Percentiles rank a stretch among this genome's conserved stretches.
Conservation (phyloP, 2,888 invertebrate genomes). For the Tipula lateralis region DNA sequence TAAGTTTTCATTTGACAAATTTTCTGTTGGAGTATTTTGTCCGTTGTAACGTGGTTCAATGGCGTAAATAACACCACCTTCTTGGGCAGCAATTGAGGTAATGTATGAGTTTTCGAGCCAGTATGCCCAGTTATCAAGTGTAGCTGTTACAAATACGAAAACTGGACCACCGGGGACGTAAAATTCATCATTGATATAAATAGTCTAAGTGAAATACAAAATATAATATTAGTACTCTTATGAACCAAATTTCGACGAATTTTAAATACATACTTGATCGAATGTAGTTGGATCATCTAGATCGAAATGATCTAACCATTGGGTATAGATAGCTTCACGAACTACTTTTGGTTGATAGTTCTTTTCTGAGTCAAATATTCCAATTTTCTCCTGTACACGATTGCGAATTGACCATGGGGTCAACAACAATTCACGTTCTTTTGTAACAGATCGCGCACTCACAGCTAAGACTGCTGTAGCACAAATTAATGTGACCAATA, state of each 20-base stretch:
- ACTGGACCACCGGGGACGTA: background rate
- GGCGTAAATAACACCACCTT: background rate
- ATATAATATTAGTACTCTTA: background rate
- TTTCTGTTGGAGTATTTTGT: background rate
- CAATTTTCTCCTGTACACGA: background rate
- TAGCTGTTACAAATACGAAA: background rate
- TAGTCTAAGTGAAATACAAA: background rate
- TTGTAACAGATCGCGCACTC: background rate
- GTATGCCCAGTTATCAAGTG: background rate
- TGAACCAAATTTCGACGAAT: background rate
- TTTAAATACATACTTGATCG: background rate
- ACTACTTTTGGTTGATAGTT: background rate
- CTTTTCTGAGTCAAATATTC: background rate
- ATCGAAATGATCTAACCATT: constrained; percentile 19
- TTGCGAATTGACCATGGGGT: background rate
- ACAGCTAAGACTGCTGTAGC: background rate
- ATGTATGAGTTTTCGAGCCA: background rate
- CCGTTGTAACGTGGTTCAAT: background rate
- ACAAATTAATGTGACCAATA: background rate
- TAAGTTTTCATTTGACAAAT: background rate
- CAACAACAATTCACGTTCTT: background rate
- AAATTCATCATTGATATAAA: background rate
- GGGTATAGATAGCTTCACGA: background rate
- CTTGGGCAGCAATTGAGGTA: background rate
- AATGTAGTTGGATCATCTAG: background rate